phyloP scores from a whole-genome alignment of 2,113 vertebrate genomes.

The Chloropsis cyanopogon region DNA sequence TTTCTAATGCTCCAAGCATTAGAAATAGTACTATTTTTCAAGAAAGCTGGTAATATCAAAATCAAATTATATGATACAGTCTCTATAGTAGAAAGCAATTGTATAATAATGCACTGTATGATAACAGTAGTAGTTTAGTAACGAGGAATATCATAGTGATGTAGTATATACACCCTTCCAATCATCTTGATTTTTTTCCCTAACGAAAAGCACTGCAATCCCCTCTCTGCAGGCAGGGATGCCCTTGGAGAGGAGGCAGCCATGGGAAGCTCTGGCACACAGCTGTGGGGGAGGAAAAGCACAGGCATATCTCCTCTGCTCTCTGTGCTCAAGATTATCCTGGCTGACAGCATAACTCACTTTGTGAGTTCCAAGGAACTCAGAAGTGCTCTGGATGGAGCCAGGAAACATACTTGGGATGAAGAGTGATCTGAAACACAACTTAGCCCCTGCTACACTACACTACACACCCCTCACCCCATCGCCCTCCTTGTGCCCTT shows the following conservation, averaged over 20 bases:
- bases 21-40: neutral
- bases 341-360: neutral
- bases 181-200: neutral
- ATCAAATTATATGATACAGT: neutral
- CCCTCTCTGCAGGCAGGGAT: neutral
- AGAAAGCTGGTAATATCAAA: neutral
- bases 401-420: neutral
- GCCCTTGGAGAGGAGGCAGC: neutral
- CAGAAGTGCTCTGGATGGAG: neutral
- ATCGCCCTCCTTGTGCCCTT: accelerated
- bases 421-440: neutral
- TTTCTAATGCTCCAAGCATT: neutral
- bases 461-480: neutral
- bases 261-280: neutral
- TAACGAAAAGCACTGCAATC: neutral
- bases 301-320: neutral
- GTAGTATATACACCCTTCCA: neutral
- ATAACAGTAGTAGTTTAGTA: neutral
- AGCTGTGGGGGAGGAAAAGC: neutral
- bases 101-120: neutral
- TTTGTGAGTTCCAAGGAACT: neutral
- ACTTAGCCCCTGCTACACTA: neutral
- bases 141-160: neutral
- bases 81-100: neutral
- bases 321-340: neutral